These are phyloP conservation scores for Vimba vimba DNA, from an alignment of 2,113 vertebrate species.

Conservation along the genomic window DNA sequence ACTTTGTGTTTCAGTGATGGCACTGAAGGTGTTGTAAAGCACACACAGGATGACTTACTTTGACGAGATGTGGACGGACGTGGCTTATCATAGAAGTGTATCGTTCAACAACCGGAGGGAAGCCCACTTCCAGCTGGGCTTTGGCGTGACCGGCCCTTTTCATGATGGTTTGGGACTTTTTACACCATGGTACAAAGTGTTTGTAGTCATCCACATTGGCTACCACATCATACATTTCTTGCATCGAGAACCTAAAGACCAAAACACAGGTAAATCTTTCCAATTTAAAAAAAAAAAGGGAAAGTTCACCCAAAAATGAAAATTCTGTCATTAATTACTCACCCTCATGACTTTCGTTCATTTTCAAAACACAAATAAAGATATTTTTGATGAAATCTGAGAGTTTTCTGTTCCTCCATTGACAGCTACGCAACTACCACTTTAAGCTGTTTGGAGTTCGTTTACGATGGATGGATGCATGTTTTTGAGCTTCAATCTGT, in stretches of 20 bases:
- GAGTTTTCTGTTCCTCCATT: too few species aligned
- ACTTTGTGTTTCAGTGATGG: background rate
- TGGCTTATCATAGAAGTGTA: slow-evolving; percentile 92
- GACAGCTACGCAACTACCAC: too few species aligned
- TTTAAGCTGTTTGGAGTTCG: too few species aligned
- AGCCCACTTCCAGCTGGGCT: slow-evolving; percentile 93
- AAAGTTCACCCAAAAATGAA: too few species aligned
- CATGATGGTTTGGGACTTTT: slow-evolving; percentile 88
- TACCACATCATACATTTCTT: slow-evolving; percentile 94
- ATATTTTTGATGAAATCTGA: too few species aligned
- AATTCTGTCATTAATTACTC: too few species aligned
- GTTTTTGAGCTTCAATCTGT: too few species aligned
- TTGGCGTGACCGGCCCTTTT: slow-evolving; percentile 85
- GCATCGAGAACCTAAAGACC: slow-evolving; percentile 87
- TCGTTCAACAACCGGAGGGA: slow-evolving; percentile 87
- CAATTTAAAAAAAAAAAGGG: background rate
- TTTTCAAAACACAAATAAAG: too few species aligned
- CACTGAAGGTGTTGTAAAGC: background rate
- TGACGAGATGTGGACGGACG: slow-evolving; percentile 93
- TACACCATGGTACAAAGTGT: slow-evolving; percentile 94
- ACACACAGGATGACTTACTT: slow-evolving; percentile 75
- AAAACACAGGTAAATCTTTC: background rate
- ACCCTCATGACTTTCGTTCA: too few species aligned
- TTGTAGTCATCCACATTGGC: slow-evolving; percentile 94
- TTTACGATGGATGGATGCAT: too few species aligned